phyloP scores from a whole-genome alignment of 2,797 vertebrate genomes.

The Sphenopsis melanotis region DNA sequence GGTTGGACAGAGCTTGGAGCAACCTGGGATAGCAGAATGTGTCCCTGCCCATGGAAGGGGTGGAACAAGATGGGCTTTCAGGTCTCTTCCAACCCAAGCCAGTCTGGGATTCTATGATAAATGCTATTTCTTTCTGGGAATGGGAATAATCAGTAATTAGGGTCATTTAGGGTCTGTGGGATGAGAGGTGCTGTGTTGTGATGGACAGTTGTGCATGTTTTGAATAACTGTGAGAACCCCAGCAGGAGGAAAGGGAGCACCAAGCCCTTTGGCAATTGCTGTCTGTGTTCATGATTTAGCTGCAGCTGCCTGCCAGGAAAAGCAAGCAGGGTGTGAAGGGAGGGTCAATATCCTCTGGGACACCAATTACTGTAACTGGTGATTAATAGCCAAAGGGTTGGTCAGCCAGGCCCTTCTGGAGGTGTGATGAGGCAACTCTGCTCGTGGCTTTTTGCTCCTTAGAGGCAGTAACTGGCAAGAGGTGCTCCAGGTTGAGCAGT shows the following conservation, averaged over 20 bases:
- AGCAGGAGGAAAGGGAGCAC: background rate
- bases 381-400: background rate
- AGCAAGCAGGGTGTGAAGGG: background rate
- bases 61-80: background rate
- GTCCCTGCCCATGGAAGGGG: background rate
- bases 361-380: background rate
- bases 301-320: background rate
- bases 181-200: background rate
- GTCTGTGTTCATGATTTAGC: background rate
- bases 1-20: rapidly evolving
- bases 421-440: background rate
- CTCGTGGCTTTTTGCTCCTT: background rate
- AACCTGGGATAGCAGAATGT: rapidly evolving
- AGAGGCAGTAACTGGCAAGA: background rate
- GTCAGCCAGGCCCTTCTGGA: background rate
- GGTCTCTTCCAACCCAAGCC: background rate
- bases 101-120: background rate
- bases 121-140: background rate
- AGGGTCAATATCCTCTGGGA: background rate
- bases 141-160: background rate
- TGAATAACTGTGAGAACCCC: background rate
- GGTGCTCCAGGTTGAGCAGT: background rate
- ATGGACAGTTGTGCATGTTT: background rate
- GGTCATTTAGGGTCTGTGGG: background rate
- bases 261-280: background rate